Evolutionary conservation across 1,140 invertebrate species (phyloP), one percentile per base, ranked within the genome.

Genomic region (Atta colombica): DNA sequence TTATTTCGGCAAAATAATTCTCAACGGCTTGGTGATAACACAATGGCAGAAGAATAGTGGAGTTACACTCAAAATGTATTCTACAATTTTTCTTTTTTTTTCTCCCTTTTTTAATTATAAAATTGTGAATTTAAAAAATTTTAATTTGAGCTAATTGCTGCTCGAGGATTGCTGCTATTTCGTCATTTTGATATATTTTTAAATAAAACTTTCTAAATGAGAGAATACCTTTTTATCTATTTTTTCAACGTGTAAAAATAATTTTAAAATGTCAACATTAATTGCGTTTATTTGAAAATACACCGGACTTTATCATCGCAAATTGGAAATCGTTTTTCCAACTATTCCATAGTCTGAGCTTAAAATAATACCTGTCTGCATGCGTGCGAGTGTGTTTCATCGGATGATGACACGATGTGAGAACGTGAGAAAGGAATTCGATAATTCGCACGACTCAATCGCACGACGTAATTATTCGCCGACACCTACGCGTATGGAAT

Each of bases 391-490:
- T n/a, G 14, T 25, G 25, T 61, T 61, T 63, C 39, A 18, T 5
- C 31, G 31, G 53, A 72, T 28, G 25, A n/a, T 45, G 35, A n/a
- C 53, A 51, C 12, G 69, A 21, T 21, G 35, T 35, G 69, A 66
- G 69, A 66, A 14, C n/a, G 55, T 55, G 55, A 61, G 80, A 63
- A 84, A 84, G 69, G 49, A 84, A 84, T 84, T 74, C 78, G 35
- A 81, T 81, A 81, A 81, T 81, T 71, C 45, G 35, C n/a, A 14
- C n/a, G 39, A 5, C 21, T 61, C 39, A 74, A 74, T 69, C 55
- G 18, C n/a, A 18, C 69, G 69, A 51, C 69, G 55, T 53, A 49
- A 84, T 84, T 85, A 68, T 66, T 78, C 49, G 61, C 21, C 14
- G 31, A 78, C 82, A 66, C 61, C 61, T 55, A 78, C 72, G 82